These are phyloP conservation scores for Muraenolepis orangiensis DNA, from an alignment of 2,797 vertebrate species.

Conservation along the genomic window DNA sequence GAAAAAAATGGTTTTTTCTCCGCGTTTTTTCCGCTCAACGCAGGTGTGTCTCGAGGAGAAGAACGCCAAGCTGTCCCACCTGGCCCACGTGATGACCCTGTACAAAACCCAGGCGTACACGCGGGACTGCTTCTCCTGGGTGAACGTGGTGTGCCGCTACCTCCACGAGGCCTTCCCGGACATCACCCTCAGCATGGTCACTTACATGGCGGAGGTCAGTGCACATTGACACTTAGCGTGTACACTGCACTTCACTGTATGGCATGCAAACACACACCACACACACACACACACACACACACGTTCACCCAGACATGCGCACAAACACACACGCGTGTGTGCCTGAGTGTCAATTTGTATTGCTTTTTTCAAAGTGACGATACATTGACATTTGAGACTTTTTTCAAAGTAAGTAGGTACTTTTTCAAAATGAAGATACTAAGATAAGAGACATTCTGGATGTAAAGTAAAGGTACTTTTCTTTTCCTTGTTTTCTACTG, in stretches of 20 bases:
- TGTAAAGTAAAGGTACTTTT: background rate
- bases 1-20: too few species aligned
- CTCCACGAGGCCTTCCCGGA: conserved; percentile 93
- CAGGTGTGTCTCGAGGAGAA: conserved; percentile 96
- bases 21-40: too few species aligned
- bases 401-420: background rate
- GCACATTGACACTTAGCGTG: background rate
- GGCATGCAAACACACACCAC: too few species aligned
- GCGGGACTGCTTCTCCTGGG: conserved; percentile 92
- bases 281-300: too few species aligned
- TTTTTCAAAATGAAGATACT: background rate
- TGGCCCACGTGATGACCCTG: conserved; percentile 97
- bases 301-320: too few species aligned
- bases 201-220: conserved; percentile 90
- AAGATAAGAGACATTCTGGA: background rate
- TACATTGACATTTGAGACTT: too few species aligned
- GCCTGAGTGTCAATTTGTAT: too few species aligned
- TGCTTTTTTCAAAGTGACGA: too few species aligned
- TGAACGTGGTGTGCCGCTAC: conserved; percentile 95
- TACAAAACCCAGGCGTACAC: conserved; percentile 97
- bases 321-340: too few species aligned
- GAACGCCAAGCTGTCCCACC: conserved; percentile 91
- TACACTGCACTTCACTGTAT: too few species aligned
- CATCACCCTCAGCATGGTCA: conserved; percentile 90
- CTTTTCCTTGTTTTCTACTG: conserved; percentile 12